Evolutionary conservation across 2,797 vertebrate genomes (phyloP), one percentile per base, ranked within the genome.

Genomic region (Orientallactaga sibirica): DNA sequence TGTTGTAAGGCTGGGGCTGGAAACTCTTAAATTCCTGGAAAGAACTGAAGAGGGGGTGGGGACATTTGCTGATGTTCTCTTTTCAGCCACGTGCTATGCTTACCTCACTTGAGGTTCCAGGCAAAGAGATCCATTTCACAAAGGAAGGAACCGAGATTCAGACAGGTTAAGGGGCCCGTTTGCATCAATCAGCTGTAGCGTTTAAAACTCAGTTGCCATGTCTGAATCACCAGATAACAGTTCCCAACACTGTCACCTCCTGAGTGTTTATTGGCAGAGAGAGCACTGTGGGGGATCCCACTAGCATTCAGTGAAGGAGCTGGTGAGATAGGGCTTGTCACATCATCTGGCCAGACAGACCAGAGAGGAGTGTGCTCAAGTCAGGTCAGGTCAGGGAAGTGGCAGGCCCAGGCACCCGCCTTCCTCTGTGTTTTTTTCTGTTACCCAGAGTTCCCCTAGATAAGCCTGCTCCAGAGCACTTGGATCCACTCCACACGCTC

Each of bases 1-100:
- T 55, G 41, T 85, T 67, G 12, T 0, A 22, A 73, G 43, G 55
- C 29, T 37, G 27, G 52, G 22, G 48, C 20, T 0, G 4, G 78
- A 29, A 27, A 7, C 37, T 70, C 3, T 64, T 22, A 25, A 0
- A 64, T 90, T 95, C 88, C 52, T 93, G 75, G 88, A 89, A 86
- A 91, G 91, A 84, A 29, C 5, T 3, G 62, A 48, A 62, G 70
- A 5, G 7, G 43, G n/a, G 20, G 1, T 48, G 33, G 41, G 86
- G 61, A 15, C 20, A 9, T 2, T 37, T 25, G 33, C 3, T 5
- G 0, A 0, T 7, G n/a, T 12, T 37, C 37, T 66, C 61, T 80
- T 25, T 41, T 68, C 20, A 11, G 43, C 62, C 1, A 5, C 3
- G 10, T 2, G 70, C 58, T 79, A 55, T 12, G 81, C 74, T 33